Percentiles rank a stretch among this genome's conserved stretches.
Conservation (phyloP, 2,888 invertebrate genomes). For the Leucoptera coffeella region DNA sequence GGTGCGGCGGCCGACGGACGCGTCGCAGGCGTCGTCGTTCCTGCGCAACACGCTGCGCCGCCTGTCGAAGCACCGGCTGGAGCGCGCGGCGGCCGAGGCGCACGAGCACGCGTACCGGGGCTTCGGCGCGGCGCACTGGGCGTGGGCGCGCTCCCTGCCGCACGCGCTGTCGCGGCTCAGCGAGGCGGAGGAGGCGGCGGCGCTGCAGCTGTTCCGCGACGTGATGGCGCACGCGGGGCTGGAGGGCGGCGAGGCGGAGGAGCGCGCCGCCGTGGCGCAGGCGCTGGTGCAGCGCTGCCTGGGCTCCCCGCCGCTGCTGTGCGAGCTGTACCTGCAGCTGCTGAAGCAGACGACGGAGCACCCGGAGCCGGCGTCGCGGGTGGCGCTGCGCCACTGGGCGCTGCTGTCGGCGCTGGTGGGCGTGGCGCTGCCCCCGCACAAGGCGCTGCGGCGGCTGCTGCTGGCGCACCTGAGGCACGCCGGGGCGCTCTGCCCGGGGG, state of each 20-base stretch:
- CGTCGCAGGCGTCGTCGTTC: slow-evolving; percentile 74
- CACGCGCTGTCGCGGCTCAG: slow-evolving; percentile 80
- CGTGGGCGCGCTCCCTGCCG: slow-evolving; percentile 76
- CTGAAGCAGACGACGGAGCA: slow-evolving; percentile 91
- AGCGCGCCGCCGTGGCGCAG: slow-evolving; percentile 84
- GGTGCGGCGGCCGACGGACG: slow-evolving; percentile 74
- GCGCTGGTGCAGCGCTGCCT: slow-evolving; percentile 85
- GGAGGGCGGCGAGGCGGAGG: slow-evolving; percentile 66
- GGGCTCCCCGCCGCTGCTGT: slow-evolving; percentile 81
- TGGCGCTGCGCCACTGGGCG: slow-evolving; percentile 89
- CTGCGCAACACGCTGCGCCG: slow-evolving; percentile 81
- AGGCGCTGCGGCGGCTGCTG: slow-evolving; percentile 78
- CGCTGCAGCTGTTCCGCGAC: slow-evolving; percentile 84
- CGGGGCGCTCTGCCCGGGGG: slow-evolving; percentile 74
- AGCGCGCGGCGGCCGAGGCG: slow-evolving; percentile 61
- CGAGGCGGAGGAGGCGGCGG: slow-evolving; percentile 81
- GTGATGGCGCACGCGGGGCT: too few species aligned
- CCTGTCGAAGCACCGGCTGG: slow-evolving; percentile 78
- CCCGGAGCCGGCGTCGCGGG: slow-evolving; percentile 82
- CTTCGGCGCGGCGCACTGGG: slow-evolving; percentile 82
- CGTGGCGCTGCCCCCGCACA: slow-evolving; percentile 79
- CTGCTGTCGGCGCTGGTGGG: slow-evolving; percentile 56
- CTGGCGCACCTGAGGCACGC: slow-evolving; percentile 86
- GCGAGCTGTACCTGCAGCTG: slow-evolving; percentile 86
- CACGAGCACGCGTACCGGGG: slow-evolving; percentile 83